Evolutionary conservation across 2,113 vertebrate genomes (phyloP).

Genomic region (Chamaea fasciata): DNA sequence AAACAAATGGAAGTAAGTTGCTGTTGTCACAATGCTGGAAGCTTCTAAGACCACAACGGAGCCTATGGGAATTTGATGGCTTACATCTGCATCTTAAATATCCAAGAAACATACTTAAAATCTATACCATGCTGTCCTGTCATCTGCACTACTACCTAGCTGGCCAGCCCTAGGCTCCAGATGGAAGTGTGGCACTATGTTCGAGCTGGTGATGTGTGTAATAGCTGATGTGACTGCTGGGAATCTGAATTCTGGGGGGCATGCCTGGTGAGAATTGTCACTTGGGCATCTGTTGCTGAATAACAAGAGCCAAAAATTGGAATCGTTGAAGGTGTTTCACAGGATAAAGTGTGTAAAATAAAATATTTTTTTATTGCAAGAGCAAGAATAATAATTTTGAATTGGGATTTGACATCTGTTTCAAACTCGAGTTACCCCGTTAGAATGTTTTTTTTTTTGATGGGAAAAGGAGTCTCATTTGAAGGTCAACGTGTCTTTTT

Average conservation of each 20-base stretch:
- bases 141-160: accelerated
- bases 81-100: not conserved
- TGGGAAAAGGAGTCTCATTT: not conserved
- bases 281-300: not conserved
- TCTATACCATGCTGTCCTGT: accelerated
- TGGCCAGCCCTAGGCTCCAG: not conserved
- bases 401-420: not conserved
- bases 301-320: not conserved
- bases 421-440: not conserved
- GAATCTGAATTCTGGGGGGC: not conserved
- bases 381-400: not conserved
- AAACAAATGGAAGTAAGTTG: not conserved
- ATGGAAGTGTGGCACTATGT: accelerated
- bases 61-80: not conserved
- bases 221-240: not conserved
- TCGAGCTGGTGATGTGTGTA: accelerated
- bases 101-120: not conserved
- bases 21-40: not conserved
- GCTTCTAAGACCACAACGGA: not conserved
- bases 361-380: not conserved
- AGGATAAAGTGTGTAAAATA: not conserved
- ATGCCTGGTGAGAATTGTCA: not conserved
- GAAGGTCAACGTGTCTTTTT: accelerated
- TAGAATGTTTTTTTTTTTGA: not conserved
- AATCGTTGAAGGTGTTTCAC: accelerated